Evolutionary conservation across 2,888 invertebrate genomes (phyloP), one percentile per base, ranked within the genome.

Genomic region (Agriopis aurantiaria): DNA sequence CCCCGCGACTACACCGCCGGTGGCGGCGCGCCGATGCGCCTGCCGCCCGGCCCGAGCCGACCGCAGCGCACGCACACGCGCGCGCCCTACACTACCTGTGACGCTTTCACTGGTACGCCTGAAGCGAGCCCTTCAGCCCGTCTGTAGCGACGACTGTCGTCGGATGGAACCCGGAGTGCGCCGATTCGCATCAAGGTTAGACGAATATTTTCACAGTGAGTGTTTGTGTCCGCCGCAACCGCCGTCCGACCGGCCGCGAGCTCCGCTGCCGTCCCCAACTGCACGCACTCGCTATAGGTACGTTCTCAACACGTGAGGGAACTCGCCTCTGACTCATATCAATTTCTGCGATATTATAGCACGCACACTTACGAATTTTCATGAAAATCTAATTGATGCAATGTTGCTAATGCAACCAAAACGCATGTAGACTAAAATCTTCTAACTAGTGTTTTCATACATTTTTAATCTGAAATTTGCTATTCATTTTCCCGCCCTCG

Each of bases 181-280:
- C 91, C 93, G 91, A 93, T 91, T 92, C 93, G 93, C 93, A 92
- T 92, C 92, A 93, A 93, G 93, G 93, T 93, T 93, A 93, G 93
- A 91, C 88, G 90, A 91, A 91, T 91, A 91, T 91, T 91, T 23
- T 91, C 90, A 90, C 88, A 89, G 93, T 92, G 93, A 93, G 93
- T 93, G 93, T 89, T 89, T 85, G 92, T 93, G 93, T 88, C 70
- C 69, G 52, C 65, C 46, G 67, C 71, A n/a, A 85, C 87, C 87
- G 88, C 84, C 88, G 85, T 81, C 82, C 85, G 85, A 81, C 46
- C 46, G 17, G 17, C 81, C 84, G 81, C 76, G 81, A 84, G 80
- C 84, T 87, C 86, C 84, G 11, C 55, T 55, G 40, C 33, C 11
- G 52, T 11, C 23, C 52, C 51, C 17, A 51, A 51, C 52, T 52